These are phyloP conservation scores for Macrocentrus cingulum DNA, from an alignment of 1,140 invertebrate genomes.

Conservation along the genomic window DNA sequence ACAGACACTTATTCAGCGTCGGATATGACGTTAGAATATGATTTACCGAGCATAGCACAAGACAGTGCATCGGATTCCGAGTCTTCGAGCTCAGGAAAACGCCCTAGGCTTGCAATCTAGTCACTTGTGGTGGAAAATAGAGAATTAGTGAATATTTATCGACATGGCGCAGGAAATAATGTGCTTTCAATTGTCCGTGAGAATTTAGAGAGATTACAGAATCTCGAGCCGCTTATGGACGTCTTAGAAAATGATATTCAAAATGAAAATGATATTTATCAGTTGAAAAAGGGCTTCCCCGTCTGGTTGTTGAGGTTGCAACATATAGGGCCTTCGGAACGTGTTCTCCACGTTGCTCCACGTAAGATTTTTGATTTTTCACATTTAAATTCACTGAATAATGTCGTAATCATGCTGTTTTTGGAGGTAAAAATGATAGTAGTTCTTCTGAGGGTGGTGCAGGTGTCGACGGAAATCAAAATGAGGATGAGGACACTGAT, in stretches of 20 bases:
- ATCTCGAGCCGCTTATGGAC: background rate
- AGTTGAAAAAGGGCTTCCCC: slow-evolving; percentile 43
- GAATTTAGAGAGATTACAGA: slow-evolving; percentile 31
- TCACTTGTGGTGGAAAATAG: slow-evolving; percentile 57
- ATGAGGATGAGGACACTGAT: too few species aligned
- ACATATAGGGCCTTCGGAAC: slow-evolving; percentile 19
- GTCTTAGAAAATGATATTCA: slow-evolving; percentile 32
- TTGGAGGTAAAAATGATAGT: too few species aligned
- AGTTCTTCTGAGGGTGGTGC: too few species aligned
- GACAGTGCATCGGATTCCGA: slow-evolving; percentile 41
- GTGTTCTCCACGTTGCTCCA: background rate
- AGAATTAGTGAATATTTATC: slow-evolving; percentile 62
- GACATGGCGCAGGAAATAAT: slow-evolving; percentile 61
- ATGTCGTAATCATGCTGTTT: too few species aligned
- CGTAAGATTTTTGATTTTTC: too few species aligned
- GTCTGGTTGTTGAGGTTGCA: slow-evolving; percentile 45
- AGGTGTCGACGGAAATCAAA: too few species aligned
- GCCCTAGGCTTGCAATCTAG: slow-evolving; percentile 31
- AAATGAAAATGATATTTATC: slow-evolving; percentile 52
- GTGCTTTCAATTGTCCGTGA: slow-evolving; percentile 39
- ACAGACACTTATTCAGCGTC: slow-evolving; percentile 45
- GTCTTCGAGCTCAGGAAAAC: slow-evolving; percentile 39
- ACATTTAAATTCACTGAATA: too few species aligned
- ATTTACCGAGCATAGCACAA: slow-evolving; percentile 40
- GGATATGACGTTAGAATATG: slow-evolving; percentile 48